Evolutionary conservation across 2,888 invertebrate species (phyloP).

Genomic region (Calameuta idolon): DNA sequence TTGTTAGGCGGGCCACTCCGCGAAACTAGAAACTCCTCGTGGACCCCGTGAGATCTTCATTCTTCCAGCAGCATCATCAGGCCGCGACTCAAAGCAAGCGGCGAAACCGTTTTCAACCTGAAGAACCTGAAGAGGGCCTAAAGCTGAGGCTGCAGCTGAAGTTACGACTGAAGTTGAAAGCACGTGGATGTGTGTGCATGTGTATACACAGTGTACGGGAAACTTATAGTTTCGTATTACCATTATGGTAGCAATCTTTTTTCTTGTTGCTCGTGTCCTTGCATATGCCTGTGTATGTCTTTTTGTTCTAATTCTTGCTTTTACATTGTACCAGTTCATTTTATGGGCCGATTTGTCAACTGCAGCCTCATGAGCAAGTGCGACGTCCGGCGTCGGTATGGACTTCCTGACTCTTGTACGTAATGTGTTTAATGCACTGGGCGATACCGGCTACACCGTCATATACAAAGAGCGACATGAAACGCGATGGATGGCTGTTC

Average conservation of each 20-base stretch:
- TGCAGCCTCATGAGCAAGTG: neutral
- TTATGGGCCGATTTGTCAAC: neutral
- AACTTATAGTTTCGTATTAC: neutral
- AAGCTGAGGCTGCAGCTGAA: neutral
- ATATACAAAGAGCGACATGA: neutral
- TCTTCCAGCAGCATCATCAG: slow-evolving; percentile 1
- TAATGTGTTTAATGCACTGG: slow-evolving; percentile 2
- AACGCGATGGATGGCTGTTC: neutral
- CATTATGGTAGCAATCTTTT: neutral
- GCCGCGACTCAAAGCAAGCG: neutral
- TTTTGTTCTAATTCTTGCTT: neutral
- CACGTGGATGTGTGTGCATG: slow-evolving; percentile 4
- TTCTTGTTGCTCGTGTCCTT: neutral
- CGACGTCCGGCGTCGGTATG: neutral
- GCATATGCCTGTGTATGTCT: neutral
- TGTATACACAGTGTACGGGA: slow-evolving; percentile 4
- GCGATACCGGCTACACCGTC: neutral
- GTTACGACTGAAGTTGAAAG: neutral
- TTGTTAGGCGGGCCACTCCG: slow-evolving; percentile 45
- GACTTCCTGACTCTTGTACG: neutral
- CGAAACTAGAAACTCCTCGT: slow-evolving; percentile 27
- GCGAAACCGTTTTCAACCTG: neutral
- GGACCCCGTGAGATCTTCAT: slow-evolving; percentile 1
- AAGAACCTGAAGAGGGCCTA: neutral
- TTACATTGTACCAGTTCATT: neutral